phyloP scores from a whole-genome alignment of 2,888 invertebrate genomes.

The Metalampra italica region DNA sequence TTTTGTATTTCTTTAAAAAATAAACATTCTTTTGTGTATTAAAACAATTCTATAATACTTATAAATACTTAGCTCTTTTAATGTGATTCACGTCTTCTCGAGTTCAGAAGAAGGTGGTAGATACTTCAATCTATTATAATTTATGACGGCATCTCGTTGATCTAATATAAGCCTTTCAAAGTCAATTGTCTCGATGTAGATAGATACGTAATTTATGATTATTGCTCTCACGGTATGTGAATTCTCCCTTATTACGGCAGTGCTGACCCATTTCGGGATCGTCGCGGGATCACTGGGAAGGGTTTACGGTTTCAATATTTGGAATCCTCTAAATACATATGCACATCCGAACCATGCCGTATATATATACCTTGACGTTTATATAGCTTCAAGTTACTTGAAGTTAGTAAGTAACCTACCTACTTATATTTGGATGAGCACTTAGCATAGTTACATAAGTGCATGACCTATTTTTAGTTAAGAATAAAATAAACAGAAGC shows the following conservation, averaged over 20 bases:
- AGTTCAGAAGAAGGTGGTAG: too few species aligned
- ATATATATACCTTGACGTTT: conserved; percentile 12
- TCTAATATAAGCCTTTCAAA: too few species aligned
- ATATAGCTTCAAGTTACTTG: conserved; percentile 1
- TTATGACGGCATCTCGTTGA: too few species aligned
- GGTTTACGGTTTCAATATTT: conserved; percentile 73
- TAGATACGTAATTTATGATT: conserved; percentile 5
- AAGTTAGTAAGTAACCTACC: too few species aligned
- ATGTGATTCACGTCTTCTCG: too few species aligned
- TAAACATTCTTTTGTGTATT: too few species aligned
- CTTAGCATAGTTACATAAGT: background rate
- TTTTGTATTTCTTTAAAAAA: too few species aligned
- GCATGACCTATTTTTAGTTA: conserved; percentile 45
- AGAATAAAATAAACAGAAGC: conserved; percentile 33
- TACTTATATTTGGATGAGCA: background rate
- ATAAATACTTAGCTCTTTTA: too few species aligned
- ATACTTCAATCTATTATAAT: too few species aligned
- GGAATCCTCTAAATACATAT: conserved; percentile 39
- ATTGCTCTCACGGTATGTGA: conserved; percentile 23
- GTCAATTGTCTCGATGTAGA: conserved; percentile 1
- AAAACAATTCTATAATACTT: too few species aligned
- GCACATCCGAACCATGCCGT: conserved; percentile 31
- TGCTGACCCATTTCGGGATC: conserved; percentile 61
- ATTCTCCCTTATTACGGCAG: conserved; percentile 50
- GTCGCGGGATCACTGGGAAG: conserved; percentile 54